Percentiles rank a stretch among this genome's conserved stretches.
phyloP scores from a whole-genome alignment of 1,140 invertebrate species.

The Caenorhabditis latens region DNA sequence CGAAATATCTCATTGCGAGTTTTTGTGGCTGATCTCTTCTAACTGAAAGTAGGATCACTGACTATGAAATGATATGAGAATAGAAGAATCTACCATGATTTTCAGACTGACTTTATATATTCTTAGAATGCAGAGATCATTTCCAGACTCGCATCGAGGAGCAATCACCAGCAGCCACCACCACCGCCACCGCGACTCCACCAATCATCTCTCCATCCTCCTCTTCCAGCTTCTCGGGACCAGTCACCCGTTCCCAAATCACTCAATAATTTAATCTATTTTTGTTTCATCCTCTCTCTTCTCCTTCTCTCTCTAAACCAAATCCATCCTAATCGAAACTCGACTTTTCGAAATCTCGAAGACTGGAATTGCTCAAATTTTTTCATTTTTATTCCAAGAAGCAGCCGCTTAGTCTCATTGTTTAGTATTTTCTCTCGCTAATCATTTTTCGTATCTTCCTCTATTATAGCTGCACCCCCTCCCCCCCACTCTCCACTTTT shows the following conservation, averaged over 20 bases:
- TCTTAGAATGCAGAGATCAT: neutral
- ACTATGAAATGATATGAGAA: no score
- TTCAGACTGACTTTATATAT: neutral
- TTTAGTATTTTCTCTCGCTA: neutral
- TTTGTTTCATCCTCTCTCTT: neutral
- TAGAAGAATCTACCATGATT: no score
- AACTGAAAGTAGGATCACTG: no score
- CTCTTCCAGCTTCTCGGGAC: neutral
- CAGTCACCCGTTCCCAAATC: conserved; percentile 41
- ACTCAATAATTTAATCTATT: conserved; percentile 29
- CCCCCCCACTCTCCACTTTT: neutral
- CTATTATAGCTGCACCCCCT: neutral
- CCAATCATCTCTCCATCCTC: neutral
- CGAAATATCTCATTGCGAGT: no score
- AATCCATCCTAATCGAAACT: neutral
- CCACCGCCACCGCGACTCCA: neutral
- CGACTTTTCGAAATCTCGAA: conserved; percentile 52
- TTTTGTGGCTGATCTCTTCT: no score
- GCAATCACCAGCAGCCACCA: neutral
- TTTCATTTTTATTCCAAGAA: no score
- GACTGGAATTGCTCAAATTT: conserved; percentile 24
- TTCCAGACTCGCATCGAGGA: conserved; percentile 37
- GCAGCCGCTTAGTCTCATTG: neutral
- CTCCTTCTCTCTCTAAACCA: neutral
- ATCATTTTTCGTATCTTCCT: neutral